A percentile compares a stretch with the other conserved stretches of the same genome.
Conservation (phyloP, 1,140 invertebrate species). For the Hydropsyche tenuis region DNA sequence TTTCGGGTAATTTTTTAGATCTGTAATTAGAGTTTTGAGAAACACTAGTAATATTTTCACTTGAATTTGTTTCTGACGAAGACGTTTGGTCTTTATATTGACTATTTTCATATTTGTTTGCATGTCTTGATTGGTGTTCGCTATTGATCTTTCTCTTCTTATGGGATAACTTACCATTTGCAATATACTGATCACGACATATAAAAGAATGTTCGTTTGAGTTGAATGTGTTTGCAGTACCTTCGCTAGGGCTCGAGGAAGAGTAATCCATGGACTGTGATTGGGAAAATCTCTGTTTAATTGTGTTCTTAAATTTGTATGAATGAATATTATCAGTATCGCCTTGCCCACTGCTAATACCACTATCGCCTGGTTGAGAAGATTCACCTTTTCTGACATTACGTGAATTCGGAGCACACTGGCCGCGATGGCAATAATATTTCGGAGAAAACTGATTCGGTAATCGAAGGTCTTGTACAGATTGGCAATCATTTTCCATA, state of each 20-base stretch:
- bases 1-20: slow-evolving; percentile 27
- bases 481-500: slow-evolving; percentile 22
- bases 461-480: slow-evolving; percentile 29
- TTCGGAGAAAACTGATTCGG: slow-evolving; percentile 1
- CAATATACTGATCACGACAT: slow-evolving; percentile 53
- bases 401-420: slow-evolving; percentile 29
- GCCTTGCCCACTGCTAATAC: slow-evolving; percentile 52
- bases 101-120: slow-evolving; percentile 29
- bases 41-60: slow-evolving; percentile 36
- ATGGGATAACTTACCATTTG: slow-evolving; percentile 40
- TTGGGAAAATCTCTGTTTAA: slow-evolving; percentile 81
- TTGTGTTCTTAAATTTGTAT: slow-evolving; percentile 95
- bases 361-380: slow-evolving; percentile 33
- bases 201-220: slow-evolving; percentile 45
- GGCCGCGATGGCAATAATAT: slow-evolving; percentile 13
- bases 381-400: slow-evolving; percentile 39
- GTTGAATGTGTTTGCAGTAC: slow-evolving; percentile 45
- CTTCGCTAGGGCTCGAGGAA: slow-evolving; percentile 47
- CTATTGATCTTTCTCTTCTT: slow-evolving; percentile 43
- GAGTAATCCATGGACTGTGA: slow-evolving; percentile 51
- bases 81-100: slow-evolving; percentile 38
- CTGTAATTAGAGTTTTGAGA: slow-evolving; percentile 29
- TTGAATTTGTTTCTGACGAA: slow-evolving; percentile 41
- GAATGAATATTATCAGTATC: slow-evolving; percentile 64
- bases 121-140: slow-evolving; percentile 20